These are phyloP conservation scores for Onchidella celtica DNA, from an alignment of 2,888 invertebrate genomes.

Conservation along the genomic window DNA sequence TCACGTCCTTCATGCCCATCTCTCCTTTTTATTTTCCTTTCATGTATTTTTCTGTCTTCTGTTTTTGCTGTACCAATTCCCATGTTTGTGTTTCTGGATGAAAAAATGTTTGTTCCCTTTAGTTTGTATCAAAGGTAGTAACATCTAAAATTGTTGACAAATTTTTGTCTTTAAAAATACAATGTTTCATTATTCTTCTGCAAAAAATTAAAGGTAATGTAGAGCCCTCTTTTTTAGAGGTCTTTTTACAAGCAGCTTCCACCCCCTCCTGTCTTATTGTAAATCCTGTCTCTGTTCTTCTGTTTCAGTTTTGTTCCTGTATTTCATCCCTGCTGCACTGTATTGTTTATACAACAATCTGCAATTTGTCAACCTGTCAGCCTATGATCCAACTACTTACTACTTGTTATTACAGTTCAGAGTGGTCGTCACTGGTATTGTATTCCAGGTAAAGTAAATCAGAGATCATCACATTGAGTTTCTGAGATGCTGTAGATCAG, in stretches of 20 bases:
- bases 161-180: too few species aligned
- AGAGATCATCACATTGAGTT: too few species aligned
- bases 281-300: not conserved
- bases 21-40: not conserved
- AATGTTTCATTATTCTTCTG: too few species aligned
- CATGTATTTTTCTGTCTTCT: not conserved
- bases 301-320: slow-evolving; percentile 82
- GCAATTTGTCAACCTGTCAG: slow-evolving; percentile 92
- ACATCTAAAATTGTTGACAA: too few species aligned
- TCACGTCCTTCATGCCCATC: not conserved
- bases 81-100: too few species aligned
- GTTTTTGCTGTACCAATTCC: not conserved
- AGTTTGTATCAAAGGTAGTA: too few species aligned
- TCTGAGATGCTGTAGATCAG: too few species aligned
- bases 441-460: slow-evolving; percentile 90
- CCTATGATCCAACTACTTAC: slow-evolving; percentile 97
- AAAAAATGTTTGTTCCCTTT: too few species aligned
- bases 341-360: slow-evolving; percentile 98
- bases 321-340: slow-evolving; percentile 93
- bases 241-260: too few species aligned
- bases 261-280: too few species aligned
- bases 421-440: slow-evolving; percentile 93
- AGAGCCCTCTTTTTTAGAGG: too few species aligned
- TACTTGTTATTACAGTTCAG: slow-evolving; percentile 93
- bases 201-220: too few species aligned